Evolutionary conservation across 2,113 vertebrate genomes (phyloP).

Genomic region (Otis tarda): DNA sequence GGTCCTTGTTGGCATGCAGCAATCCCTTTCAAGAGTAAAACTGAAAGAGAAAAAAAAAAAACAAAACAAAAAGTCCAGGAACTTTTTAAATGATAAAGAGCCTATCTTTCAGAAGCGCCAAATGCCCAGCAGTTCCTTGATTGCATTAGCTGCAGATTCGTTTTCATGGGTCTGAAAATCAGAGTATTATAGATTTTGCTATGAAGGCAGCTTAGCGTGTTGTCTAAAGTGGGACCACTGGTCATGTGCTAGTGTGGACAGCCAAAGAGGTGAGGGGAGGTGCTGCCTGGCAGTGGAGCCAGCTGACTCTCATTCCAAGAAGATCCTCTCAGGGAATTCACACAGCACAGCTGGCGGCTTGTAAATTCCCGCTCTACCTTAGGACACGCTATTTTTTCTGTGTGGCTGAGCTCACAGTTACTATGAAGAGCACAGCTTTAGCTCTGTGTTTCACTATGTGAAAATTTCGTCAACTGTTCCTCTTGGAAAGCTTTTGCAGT

Average conservation of each 20-base stretch:
- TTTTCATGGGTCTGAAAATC: not conserved
- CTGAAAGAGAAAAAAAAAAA: not conserved
- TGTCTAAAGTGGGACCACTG: not conserved
- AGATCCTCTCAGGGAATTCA: not conserved
- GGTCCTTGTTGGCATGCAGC: not conserved
- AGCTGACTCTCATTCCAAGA: not conserved
- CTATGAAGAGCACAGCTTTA: not conserved
- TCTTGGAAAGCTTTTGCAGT: not conserved
- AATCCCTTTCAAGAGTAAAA: not conserved
- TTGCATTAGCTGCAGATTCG: not conserved
- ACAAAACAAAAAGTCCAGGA: accelerated
- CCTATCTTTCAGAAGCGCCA: not conserved
- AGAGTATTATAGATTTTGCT: not conserved
- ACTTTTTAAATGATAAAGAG: not conserved
- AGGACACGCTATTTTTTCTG: not conserved
- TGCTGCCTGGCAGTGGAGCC: not conserved
- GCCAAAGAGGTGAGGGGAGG: not conserved
- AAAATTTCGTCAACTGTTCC: not conserved
- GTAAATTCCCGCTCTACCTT: not conserved
- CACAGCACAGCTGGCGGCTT: not conserved
- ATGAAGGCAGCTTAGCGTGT: not conserved
- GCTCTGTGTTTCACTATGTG: not conserved
- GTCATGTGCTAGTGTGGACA: not conserved
- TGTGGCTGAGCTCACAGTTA: not conserved
- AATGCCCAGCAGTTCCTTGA: not conserved